Evolutionary conservation across 2,888 invertebrate species (phyloP), one percentile per base, ranked within the genome.

Genomic region (Thymelicus acteon): DNA sequence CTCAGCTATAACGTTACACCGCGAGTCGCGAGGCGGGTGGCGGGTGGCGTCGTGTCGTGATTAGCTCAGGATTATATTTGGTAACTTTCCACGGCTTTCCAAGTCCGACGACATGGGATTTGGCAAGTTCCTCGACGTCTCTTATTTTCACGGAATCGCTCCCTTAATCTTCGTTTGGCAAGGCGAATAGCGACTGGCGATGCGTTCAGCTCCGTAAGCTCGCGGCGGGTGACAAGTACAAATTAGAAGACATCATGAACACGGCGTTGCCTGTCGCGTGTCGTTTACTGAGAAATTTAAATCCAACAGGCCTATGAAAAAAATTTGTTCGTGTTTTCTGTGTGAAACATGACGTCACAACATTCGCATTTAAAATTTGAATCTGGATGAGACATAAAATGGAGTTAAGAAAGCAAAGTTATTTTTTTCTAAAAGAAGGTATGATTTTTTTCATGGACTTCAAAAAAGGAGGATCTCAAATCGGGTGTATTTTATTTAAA

Each of bases 51-150:
- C 44, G 72, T 64, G 71, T 24, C 60, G 60, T 10, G 71, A 60
- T 71, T 60, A 60, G 60, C 52, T 54, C 52, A 24, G 65, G 60
- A 71, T 72, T 72, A 72, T 70, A 62, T 72, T 76, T 54, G 74
- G 73, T 74, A 74, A 73, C 70, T 75, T 75, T 76, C 75, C 77
- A 73, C 57, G 66, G 54, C 73, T 68, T 70, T 73, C 67, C 54
- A 54, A 52, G 52, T 60, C 70, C 64, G 48, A 58, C 57, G 69
- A 70, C 54, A 64, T 49, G 65, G 52, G 71, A 60, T 60, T 71
- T 71, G 71, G 71, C 71, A 71, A 52, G 31, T 60, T 44, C 65
- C n/a, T 40, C 60, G 52, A 70, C 64, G 60, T 39, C 57, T 60
- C 60, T 60, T 60, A 44, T 70, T 71, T 71, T 61, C 65, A 71